These are phyloP conservation scores for Cyanocitta stelleri DNA, from an alignment of 2,113 vertebrate genomes.

Conservation along the genomic window DNA sequence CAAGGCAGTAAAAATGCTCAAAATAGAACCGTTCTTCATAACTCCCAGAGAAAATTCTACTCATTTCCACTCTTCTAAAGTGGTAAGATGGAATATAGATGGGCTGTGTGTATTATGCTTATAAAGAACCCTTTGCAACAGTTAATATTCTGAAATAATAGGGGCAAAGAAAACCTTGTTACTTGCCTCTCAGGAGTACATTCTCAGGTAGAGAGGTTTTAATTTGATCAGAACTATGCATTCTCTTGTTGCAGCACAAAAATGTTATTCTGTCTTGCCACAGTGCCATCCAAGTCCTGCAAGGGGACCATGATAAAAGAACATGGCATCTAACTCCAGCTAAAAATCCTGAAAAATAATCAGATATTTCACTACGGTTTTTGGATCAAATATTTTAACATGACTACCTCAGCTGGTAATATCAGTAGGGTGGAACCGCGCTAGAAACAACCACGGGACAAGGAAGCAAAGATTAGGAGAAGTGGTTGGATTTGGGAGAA, in stretches of 20 bases:
- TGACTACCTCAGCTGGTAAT: neutral
- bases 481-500: neutral
- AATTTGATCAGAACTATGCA: neutral
- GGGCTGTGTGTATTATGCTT: neutral
- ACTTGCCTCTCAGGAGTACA: neutral
- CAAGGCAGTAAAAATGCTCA: conserved; percentile 21
- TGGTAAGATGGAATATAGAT: conserved; percentile 4
- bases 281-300: neutral
- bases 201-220: neutral
- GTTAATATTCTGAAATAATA: conserved; percentile 5
- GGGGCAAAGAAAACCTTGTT: neutral
- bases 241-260: neutral
- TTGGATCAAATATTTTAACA: neutral
- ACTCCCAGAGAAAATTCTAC: conserved; percentile 2
- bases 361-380: neutral
- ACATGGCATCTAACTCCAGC: neutral
- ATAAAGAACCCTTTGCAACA: conserved; percentile 9
- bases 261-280: neutral
- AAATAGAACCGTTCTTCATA: conserved; percentile 12
- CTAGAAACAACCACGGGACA: neutral
- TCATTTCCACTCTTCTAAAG: conserved; percentile 18
- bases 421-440: neutral
- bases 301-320: neutral
- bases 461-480: neutral
- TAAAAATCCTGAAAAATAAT: neutral